Percentiles rank a stretch among this genome's conserved stretches.
Conservation (phyloP, 2,113 vertebrate species). For the Heloderma charlesbogerti region DNA sequence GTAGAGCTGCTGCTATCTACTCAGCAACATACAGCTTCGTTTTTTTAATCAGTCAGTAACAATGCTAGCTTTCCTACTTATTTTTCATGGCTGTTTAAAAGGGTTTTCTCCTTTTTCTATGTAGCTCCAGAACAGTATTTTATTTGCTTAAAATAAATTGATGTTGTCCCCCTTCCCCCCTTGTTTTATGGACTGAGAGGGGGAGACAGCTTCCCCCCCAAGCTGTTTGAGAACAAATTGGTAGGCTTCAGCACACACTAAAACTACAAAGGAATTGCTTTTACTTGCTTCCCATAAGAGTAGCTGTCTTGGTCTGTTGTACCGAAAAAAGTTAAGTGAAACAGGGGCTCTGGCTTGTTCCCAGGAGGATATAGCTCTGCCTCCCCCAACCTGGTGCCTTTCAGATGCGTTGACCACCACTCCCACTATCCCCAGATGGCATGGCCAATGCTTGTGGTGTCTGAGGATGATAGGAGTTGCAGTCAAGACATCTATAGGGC, state of each 20-base stretch:
- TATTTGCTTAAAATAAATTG: neutral
- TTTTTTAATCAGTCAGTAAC: neutral
- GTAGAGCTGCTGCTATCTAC: neutral
- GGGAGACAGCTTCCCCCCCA: too few relatives aligned
- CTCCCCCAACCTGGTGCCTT: too few relatives aligned
- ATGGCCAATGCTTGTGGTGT: too few relatives aligned
- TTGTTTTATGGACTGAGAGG: neutral
- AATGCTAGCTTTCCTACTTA: too few relatives aligned
- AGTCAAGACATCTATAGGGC: too few relatives aligned
- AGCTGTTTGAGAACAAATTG: neutral
- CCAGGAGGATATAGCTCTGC: neutral
- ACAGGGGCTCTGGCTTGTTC: neutral
- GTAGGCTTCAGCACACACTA: neutral
- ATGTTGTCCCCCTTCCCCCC: neutral
- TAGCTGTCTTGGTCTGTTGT: neutral
- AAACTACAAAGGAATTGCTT: neutral
- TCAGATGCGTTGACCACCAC: too few relatives aligned
- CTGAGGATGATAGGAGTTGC: too few relatives aligned
- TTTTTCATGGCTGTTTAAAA: too few relatives aligned
- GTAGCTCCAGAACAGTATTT: neutral
- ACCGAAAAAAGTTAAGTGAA: neutral
- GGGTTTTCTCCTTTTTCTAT: neutral
- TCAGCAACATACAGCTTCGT: neutral
- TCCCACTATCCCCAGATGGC: too few relatives aligned
- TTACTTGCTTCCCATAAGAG: neutral